Evolutionary conservation across 2,113 vertebrate species (phyloP), one percentile per base, ranked within the genome.

Genomic region (Saguinus midas): DNA sequence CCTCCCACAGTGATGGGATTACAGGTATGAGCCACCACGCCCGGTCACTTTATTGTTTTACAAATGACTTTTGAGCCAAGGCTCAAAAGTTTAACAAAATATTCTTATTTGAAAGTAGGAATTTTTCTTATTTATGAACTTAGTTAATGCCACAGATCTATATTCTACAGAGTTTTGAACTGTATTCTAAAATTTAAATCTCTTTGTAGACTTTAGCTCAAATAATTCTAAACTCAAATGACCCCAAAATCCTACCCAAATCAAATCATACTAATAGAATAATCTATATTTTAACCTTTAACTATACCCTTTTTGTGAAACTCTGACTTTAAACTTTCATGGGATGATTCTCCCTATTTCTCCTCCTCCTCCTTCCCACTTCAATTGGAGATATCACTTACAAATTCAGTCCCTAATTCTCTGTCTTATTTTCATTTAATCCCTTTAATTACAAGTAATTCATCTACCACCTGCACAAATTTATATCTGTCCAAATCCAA

Each of bases 141-240:
- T 81, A 88, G n/a, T 83, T 79, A 86, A 90, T 95, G 27, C 7
- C 80, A 89, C 8, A 61, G 48, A 90, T 86, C 45, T 87, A 93
- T 87, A 64, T 87, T 58, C 90, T 78, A 68, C 6, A 61, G n/a
- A 94, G 43, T 27, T 95, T 96, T 91, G 35, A 40, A 75, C 3
- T 70, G 9, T 66, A 90, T 78, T 92, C 85, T 87, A 91, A 96
- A 88, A 83, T 94, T 96, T 94, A 45, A 96, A 94, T 66, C 12
- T 48, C 14, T 91, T n/a, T 83, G 17, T 52, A 89, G 14, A 90
- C 52, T 90, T 96, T 81, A 82, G 45, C 16, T 57, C 55, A 83
- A 90, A 92, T 40, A 58, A 92, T 57, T 35, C 64, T 76, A 17
- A 96, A 90, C 0, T 87, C 86, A 96, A 89, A 6, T 32, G 6